Percentiles rank a stretch among this genome's conserved stretches.
Evolutionary conservation across 2,888 invertebrate genomes (phyloP).

Genomic region (Platycheirus rosarum): DNA sequence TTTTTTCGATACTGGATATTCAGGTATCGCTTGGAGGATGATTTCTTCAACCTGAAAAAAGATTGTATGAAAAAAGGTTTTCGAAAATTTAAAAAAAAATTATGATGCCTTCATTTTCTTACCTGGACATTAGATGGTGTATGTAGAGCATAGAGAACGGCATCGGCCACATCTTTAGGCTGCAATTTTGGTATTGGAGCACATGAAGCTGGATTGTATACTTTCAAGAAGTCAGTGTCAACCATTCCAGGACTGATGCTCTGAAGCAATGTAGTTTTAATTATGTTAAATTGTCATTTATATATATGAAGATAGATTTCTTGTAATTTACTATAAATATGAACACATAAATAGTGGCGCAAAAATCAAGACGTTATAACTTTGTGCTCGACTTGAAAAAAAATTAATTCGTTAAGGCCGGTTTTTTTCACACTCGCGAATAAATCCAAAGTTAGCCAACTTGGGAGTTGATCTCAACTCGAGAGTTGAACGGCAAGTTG

Average conservation of each 20-base stretch:
- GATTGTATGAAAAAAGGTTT: background rate
- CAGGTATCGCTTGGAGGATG: slow-evolving; percentile 80
- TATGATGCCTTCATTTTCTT: slow-evolving; percentile 59
- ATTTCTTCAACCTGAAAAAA: slow-evolving; percentile 79
- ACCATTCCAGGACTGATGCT: slow-evolving; percentile 87
- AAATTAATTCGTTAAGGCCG: too few relatives aligned
- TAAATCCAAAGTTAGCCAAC: too few relatives aligned
- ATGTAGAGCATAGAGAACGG: slow-evolving; percentile 85
- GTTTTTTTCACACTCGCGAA: too few relatives aligned
- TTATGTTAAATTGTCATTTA: too few relatives aligned
- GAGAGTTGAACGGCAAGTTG: too few relatives aligned
- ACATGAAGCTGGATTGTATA: slow-evolving; percentile 79
- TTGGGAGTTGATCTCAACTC: too few relatives aligned
- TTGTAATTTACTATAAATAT: too few relatives aligned
- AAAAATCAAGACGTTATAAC: too few relatives aligned
- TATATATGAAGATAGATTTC: too few relatives aligned
- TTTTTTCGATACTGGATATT: slow-evolving; percentile 19
- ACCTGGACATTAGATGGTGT: slow-evolving; percentile 86
- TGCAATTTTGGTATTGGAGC: slow-evolving; percentile 83
- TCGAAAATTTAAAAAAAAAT: background rate
- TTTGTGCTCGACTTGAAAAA: too few relatives aligned
- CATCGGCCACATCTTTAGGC: slow-evolving; percentile 85
- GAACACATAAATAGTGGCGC: too few relatives aligned
- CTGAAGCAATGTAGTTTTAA: too few relatives aligned
- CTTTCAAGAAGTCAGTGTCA: slow-evolving; percentile 83